Base-by-base conservation (phyloP, 1,140 invertebrate species). In the Drosophila pachea region DNA sequence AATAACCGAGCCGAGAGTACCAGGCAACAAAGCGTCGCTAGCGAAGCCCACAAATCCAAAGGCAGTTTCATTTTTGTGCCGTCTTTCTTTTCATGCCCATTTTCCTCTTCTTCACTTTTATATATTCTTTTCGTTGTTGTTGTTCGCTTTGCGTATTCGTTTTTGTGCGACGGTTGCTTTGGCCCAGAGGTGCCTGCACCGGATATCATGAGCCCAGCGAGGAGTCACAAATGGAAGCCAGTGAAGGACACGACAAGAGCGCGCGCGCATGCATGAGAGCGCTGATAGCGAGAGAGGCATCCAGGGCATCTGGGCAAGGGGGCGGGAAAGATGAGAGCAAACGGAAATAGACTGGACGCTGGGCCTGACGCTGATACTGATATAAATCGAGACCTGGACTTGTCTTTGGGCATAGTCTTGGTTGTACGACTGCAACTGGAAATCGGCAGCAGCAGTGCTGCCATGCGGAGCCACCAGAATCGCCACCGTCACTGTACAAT, bases 121-220 rank as follows among this genome's bases (percentile, higher is more conserved):
- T 53, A 12, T 47, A 31, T 43, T 40, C 52, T 32, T 31, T n/a
- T 35, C 31, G 12, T 42, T 29, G 53, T 38, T 47, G 12, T 16
- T 54, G 38, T 53, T 50, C 47, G 53, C 42, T 71, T 54, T 56
- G 38, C 43, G 43, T 62, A 68, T 68, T 69, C 53, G 50, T 60
- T 65, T 70, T 70, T 70, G 62, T 53, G 53, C 32, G 40, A 36
- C 32, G 48, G 48, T 38, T 43, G 55, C 42, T 42, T 55, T 56
- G 60, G 47, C 63, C 68, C 68, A 71, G 68, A 71, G 68, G 62
- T 71, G 68, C 62, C 68, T 63, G 63, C 64, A 68, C 69, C 69
- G 69, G 69, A 72, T 72, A 72, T 72, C 65, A 61, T 56, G 49
- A 22, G 58, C 56, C 64, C 56, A 72, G 58, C 64, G 68, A 68